phyloP scores from a whole-genome alignment of 2,888 invertebrate species.

The Cryptocephalus primarius region DNA sequence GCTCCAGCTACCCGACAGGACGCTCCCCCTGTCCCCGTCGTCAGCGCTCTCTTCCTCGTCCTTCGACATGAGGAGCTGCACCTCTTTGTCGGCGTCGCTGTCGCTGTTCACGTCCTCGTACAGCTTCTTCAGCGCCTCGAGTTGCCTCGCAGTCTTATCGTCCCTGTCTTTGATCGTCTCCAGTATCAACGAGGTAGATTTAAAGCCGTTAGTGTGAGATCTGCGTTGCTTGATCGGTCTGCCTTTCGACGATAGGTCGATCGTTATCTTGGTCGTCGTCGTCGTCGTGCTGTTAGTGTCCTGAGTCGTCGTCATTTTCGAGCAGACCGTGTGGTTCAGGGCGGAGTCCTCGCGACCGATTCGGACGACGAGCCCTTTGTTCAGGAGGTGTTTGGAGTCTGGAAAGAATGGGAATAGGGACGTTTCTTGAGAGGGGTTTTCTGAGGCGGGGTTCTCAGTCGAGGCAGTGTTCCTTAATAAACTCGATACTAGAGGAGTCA shows the following conservation, averaged over 20 bases:
- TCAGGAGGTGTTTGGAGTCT: constrained; percentile 34
- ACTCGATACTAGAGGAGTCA: background rate
- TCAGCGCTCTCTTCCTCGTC: constrained; percentile 12
- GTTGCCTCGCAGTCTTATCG: constrained; percentile 18
- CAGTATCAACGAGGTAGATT: constrained; percentile 38
- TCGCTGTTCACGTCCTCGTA: constrained; percentile 40
- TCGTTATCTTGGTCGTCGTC: constrained; percentile 39
- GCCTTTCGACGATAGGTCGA: constrained; percentile 34
- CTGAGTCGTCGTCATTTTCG: constrained; percentile 32
- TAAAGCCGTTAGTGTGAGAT: constrained; percentile 31
- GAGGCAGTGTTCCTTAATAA: background rate
- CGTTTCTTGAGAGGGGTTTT: too few relatives aligned
- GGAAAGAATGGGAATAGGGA: constrained; percentile 10
- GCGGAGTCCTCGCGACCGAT: constrained; percentile 33
- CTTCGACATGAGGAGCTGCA: constrained; percentile 43
- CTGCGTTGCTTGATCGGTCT: constrained; percentile 19
- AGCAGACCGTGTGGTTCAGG: constrained; percentile 31
- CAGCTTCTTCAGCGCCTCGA: constrained; percentile 34
- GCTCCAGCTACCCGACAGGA: constrained; percentile 47
- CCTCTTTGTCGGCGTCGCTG: constrained; percentile 50
- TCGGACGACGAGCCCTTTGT: constrained; percentile 37
- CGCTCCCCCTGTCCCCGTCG: constrained; percentile 32
- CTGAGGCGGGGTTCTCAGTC: background rate
- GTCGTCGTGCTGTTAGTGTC: constrained; percentile 31
- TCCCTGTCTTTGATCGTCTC: constrained; percentile 30